These are phyloP conservation scores for Drosophila mercatorum DNA, from an alignment of 2,888 invertebrate genomes.

Conservation along the genomic window DNA sequence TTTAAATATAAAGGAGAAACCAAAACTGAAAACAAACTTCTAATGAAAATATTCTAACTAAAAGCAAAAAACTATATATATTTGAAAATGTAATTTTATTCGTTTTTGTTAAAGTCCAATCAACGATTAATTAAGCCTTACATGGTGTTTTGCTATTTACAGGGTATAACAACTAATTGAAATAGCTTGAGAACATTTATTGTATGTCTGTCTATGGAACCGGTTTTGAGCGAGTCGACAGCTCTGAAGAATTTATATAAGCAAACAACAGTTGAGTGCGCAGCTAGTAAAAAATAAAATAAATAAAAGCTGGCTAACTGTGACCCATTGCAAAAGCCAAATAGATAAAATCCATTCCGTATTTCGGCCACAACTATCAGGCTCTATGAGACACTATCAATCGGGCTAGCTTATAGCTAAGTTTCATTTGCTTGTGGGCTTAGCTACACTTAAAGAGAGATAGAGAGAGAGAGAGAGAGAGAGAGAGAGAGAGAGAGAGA, in stretches of 20 bases:
- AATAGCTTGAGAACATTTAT: constrained; percentile 61
- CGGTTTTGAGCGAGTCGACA: constrained; percentile 57
- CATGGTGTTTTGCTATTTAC: constrained; percentile 9
- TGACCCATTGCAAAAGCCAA: constrained; percentile 46
- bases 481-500: constrained; percentile 2
- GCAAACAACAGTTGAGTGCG: constrained; percentile 31
- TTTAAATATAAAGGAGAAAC: not conserved
- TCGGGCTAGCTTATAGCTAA: constrained; percentile 35
- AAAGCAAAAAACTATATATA: no score
- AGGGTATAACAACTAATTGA: constrained; percentile 70
- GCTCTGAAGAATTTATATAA: constrained; percentile 40
- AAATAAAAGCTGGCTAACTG: constrained; percentile 26
- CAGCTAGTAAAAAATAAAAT: constrained; percentile 14
- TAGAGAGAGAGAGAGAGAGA: constrained; percentile 11
- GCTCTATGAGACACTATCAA: constrained; percentile 23
- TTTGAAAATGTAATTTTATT: no score
- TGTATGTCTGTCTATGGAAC: constrained; percentile 50
- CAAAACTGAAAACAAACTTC: no score
- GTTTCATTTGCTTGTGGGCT: constrained; percentile 27
- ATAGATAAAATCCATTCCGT: constrained; percentile 37
- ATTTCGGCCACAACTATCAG: constrained; percentile 24
- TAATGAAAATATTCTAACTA: no score
- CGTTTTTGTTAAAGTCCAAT: no score
- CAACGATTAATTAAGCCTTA: constrained; percentile 1
- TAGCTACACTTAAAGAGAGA: not conserved